Conservation (phyloP, 1,140 invertebrate genomes). For the Octopus bimaculoides region DNA sequence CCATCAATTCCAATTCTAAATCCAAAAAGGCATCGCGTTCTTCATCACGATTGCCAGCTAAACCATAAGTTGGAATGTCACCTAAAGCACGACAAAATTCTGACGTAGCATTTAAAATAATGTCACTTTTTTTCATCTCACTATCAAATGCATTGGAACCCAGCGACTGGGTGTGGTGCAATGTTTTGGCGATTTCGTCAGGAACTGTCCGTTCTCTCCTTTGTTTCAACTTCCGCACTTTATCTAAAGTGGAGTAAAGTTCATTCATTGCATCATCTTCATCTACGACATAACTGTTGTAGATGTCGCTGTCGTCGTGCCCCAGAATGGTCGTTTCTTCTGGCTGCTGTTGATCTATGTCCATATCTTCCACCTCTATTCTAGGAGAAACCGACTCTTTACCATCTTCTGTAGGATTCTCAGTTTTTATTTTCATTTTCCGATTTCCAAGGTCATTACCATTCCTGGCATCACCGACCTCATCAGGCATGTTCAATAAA, state of each 20-base stretch:
- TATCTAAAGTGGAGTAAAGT: slow-evolving; percentile 71
- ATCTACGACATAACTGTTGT: slow-evolving; percentile 51
- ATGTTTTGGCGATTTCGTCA: slow-evolving; percentile 28
- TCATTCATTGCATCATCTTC: slow-evolving; percentile 79
- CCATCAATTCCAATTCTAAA: slow-evolving; percentile 64
- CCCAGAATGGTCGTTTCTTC: background rate
- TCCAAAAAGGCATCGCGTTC: slow-evolving; percentile 77
- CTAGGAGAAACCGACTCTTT: background rate
- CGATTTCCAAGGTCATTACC: slow-evolving; percentile 21
- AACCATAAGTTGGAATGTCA: slow-evolving; percentile 76
- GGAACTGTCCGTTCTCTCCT: slow-evolving; percentile 45
- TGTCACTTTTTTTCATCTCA: slow-evolving; percentile 53
- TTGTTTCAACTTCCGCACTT: slow-evolving; percentile 73
- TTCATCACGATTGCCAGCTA: slow-evolving; percentile 80
- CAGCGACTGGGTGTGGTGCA: background rate
- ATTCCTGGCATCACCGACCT: slow-evolving; percentile 42
- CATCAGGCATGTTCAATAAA: slow-evolving; percentile 56
- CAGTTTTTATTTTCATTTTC: slow-evolving; percentile 30
- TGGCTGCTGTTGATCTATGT: background rate
- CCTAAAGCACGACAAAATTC: slow-evolving; percentile 96
- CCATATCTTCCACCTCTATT: background rate
- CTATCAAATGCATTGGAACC: background rate
- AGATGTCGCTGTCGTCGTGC: background rate
- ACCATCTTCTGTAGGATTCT: background rate
- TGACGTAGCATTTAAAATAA: slow-evolving; percentile 89